These are phyloP conservation scores for Campodea augens DNA, from an alignment of 1,140 invertebrate species.

Conservation along the genomic window DNA sequence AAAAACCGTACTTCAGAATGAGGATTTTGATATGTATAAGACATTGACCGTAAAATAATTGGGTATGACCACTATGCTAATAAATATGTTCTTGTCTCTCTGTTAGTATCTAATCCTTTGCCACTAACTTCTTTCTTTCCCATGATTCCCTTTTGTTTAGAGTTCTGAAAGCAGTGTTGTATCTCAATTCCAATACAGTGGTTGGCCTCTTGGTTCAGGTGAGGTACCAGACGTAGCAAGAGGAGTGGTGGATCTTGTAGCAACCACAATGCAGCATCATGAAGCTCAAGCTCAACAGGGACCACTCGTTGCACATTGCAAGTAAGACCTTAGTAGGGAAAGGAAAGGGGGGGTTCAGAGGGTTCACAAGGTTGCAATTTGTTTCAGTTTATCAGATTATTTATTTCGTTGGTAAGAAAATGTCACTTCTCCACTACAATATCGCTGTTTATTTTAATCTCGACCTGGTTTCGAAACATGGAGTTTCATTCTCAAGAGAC, in stretches of 20 bases:
- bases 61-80: neutral
- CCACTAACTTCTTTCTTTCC: too few species aligned
- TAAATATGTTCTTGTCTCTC: neutral
- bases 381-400: neutral
- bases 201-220: constrained; percentile 68
- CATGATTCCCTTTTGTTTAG: constrained; percentile 27
- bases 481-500: too few species aligned
- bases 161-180: constrained; percentile 46
- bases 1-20: too few species aligned
- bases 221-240: constrained; percentile 69
- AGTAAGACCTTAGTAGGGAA: constrained; percentile 24
- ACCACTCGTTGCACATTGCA: constrained; percentile 62
- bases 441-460: too few species aligned
- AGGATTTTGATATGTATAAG: too few species aligned
- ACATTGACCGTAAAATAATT: neutral
- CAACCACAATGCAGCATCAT: constrained; percentile 37
- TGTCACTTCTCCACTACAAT: too few species aligned
- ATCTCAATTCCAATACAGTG: constrained; percentile 71
- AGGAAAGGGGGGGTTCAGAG: neutral
- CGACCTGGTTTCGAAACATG: too few species aligned
- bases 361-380: neutral
- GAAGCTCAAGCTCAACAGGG: constrained; percentile 26
- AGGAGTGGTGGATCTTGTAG: constrained; percentile 58
- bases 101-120: constrained; percentile 1
- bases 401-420: too few species aligned